Conservation (phyloP, 2,888 invertebrate species). For the Eristalis pertinax region DNA sequence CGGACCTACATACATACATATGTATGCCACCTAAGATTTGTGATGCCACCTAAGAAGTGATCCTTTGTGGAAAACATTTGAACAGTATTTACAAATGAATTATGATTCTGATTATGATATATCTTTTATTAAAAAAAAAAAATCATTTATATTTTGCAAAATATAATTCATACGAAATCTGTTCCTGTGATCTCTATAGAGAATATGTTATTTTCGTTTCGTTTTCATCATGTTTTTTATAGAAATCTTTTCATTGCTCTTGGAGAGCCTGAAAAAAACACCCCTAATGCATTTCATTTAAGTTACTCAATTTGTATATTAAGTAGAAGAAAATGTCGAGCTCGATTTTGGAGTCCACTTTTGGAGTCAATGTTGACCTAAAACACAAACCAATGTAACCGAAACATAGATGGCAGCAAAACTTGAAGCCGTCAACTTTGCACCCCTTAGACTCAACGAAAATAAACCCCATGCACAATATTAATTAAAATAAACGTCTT, state of each 20-base stretch:
- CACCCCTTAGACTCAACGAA: not conserved
- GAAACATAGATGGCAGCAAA: constrained; percentile 37
- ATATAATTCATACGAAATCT: no score
- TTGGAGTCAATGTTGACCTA: not conserved
- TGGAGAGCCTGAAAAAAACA: not conserved
- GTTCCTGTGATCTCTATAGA: no score
- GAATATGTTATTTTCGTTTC: no score
- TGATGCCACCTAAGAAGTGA: no score
- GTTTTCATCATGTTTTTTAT: not conserved
- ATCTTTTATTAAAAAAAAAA: no score
- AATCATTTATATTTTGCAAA: no score
- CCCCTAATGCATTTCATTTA: not conserved
- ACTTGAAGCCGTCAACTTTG: not conserved
- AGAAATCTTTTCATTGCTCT: not conserved
- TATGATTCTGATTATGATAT: no score
- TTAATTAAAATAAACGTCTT: constrained; percentile 8
- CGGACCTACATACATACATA: no score
- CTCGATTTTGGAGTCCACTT: not conserved
- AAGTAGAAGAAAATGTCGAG: not conserved
- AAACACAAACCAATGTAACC: constrained; percentile 20
- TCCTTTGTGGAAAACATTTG: no score
- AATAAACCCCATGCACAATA: not conserved
- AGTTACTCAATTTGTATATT: not conserved
- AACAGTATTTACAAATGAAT: no score
- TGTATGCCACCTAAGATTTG: no score